Conservation (phyloP, 2,113 vertebrate genomes). For the Patagioenas fasciata region DNA sequence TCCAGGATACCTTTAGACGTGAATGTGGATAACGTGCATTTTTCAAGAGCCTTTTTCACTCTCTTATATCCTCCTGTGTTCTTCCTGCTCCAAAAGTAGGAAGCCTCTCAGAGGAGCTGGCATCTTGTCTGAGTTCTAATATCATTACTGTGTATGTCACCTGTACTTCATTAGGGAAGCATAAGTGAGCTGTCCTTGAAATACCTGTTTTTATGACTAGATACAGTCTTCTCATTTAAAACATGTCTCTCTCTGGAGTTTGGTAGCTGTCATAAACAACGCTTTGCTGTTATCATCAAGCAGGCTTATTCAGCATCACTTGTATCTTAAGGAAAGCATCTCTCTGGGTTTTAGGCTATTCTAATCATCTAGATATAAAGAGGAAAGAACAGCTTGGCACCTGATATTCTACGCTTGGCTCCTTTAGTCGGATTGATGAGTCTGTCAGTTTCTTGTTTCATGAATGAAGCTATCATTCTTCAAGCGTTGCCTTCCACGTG, state of each 20-base stretch:
- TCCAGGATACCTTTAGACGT: background rate
- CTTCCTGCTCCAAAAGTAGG: background rate
- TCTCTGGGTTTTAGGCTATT: background rate
- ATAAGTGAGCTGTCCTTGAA: conserved; percentile 50
- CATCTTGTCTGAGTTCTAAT: conserved; percentile 10
- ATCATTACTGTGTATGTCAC: conserved; percentile 18
- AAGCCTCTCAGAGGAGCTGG: background rate
- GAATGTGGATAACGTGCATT: background rate
- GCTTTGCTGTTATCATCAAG: background rate
- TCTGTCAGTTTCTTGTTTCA: background rate
- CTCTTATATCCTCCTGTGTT: background rate
- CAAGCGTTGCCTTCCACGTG: background rate
- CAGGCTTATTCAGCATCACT: conserved; percentile 12
- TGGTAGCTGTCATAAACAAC: conserved; percentile 10
- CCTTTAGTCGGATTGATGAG: background rate
- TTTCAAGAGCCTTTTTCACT: background rate
- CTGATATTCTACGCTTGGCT: background rate
- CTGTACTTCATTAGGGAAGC: conserved; percentile 17
- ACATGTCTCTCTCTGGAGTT: conserved; percentile 30
- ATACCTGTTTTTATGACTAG: conserved; percentile 47
- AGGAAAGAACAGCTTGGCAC: background rate
- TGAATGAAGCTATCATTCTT: background rate
- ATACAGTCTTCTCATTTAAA: conserved; percentile 32
- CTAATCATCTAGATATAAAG: background rate
- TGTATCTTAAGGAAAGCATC: background rate